phyloP scores from a whole-genome alignment of 92 coral and sea anemone genomes.

The Pocillopora grandis region DNA sequence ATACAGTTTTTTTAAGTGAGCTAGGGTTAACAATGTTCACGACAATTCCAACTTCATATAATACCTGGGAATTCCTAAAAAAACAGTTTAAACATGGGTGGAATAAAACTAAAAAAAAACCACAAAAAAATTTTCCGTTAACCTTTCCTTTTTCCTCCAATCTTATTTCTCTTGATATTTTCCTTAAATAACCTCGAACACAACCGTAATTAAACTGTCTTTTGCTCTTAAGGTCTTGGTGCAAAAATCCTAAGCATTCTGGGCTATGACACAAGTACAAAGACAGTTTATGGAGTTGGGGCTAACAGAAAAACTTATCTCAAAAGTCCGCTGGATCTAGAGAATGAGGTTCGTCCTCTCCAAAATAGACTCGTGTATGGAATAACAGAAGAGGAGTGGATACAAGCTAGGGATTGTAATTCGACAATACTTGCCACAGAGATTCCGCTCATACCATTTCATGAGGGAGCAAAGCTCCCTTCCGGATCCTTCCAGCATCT shows the following conservation, averaged over 20 bases:
- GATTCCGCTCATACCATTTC: neutral
- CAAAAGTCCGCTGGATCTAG: neutral
- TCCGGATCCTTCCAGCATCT: neutral
- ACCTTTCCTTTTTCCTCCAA: no score
- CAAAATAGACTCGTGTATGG: neutral
- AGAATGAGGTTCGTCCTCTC: neutral
- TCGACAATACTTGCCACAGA: conserved; percentile 1
- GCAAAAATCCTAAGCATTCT: neutral
- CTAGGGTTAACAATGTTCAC: no score
- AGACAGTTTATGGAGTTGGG: neutral
- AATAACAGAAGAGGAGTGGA: neutral
- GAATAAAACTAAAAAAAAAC: no score
- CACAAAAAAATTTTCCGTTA: no score
- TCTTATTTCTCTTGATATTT: no score
- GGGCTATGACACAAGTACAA: neutral
- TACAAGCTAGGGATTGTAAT: neutral
- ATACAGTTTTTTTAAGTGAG: no score
- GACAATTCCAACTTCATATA: no score
- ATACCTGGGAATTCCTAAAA: no score
- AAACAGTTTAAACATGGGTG: no score
- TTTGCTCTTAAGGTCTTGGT: neutral
- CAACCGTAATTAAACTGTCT: no score
- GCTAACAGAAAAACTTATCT: neutral
- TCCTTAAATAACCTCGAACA: no score
- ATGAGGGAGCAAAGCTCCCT: neutral